Conservation (phyloP, 2,888 invertebrate species). For the Platycheirus rosarum region DNA sequence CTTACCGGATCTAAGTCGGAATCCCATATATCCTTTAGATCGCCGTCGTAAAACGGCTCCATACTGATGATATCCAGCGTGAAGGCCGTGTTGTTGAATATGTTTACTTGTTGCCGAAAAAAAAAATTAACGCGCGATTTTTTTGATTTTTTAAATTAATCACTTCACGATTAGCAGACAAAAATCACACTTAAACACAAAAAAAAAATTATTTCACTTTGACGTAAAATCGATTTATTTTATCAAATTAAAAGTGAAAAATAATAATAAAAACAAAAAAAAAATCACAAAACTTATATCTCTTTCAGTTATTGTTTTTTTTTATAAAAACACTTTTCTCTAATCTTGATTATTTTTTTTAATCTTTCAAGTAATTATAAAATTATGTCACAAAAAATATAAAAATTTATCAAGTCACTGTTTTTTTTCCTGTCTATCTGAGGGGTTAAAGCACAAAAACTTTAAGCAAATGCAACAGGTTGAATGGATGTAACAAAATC, state of each 20-base stretch:
- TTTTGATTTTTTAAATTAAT: slow-evolving; percentile 28
- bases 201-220: slow-evolving; percentile 28
- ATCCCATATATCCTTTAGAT: slow-evolving; percentile 92
- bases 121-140: slow-evolving; percentile 29
- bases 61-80: slow-evolving; percentile 82
- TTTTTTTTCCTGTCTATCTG: slow-evolving; percentile 7
- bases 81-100: slow-evolving; percentile 59
- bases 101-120: slow-evolving; percentile 56
- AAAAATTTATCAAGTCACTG: slow-evolving; percentile 42
- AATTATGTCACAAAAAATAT: slow-evolving; percentile 58
- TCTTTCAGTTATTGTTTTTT: slow-evolving; percentile 11
- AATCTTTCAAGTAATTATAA: slow-evolving; percentile 4
- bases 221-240: neutral
- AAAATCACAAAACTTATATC: slow-evolving; percentile 36
- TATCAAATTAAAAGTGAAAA: slow-evolving; percentile 18
- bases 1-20: slow-evolving; percentile 92
- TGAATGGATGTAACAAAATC: slow-evolving; percentile 3
- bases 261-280: slow-evolving; percentile 11
- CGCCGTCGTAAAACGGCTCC: slow-evolving; percentile 90
- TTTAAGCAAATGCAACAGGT: slow-evolving; percentile 14
- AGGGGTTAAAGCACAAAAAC: slow-evolving; percentile 45
- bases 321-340: slow-evolving; percentile 37
- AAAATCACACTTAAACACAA: slow-evolving; percentile 33
- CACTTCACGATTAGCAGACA: slow-evolving; percentile 25
- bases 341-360: slow-evolving; percentile 41